Evolutionary conservation across 2,888 invertebrate species (phyloP), one percentile per base, ranked within the genome.

Genomic region (Caenorhabditis sulstoni): DNA sequence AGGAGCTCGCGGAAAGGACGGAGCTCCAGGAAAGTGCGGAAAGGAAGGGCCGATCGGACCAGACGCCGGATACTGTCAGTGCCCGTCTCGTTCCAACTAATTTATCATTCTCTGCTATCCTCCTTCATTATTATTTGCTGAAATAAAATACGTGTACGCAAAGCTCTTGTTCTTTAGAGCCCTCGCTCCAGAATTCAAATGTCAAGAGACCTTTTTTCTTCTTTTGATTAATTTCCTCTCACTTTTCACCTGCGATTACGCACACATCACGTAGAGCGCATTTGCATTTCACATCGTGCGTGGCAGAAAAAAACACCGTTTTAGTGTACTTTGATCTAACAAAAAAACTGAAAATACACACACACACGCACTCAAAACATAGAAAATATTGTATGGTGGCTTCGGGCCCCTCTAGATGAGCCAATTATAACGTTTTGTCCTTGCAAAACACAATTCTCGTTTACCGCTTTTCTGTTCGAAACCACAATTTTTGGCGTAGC

Each of bases 1-100:
- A 44, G 86, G 86, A 79, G 57, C 64, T 9, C 59, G 50, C 29
- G 86, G 86, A 82, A 84, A 83, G 58, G 65, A 81, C 37, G 85
- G 85, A 75, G 68, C 73, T 3, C 81, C 81, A 52, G 79, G 79
- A 68, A 79, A 75, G 39, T 78, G 64, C 37, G 79, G 79, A 70
- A 53, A 62, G 65, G 81, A 79, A 37, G 85, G 85, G 74, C 74
- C 80, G 75, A 58, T 70, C 39, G 83, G 81, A 76, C 77, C 79
- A 64, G 81, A 81, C 45, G 77, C 81, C n/a, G 76, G 77, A 62
- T 81, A 81, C 35, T 81, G 81, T 50, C 73, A 71, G 49, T 81
- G 81, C 55, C 80, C 80, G 66, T 1, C 49, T 22, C 44, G 68
- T 14, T 59, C 78, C 67, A 62, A 71, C 58, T 78, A 67, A 66